Conservation (phyloP, 2,113 vertebrate species). For the Bos taurus region ARS-UCD2.0 NC_037343.1:74504001-74504500, state of each 20-base stretch:
- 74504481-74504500: not conserved
- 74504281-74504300: conserved; percentile 67
- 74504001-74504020: conserved; percentile 52
- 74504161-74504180: conserved; percentile 61
- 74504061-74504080: not conserved
- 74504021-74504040: conserved; percentile 28
- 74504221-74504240: conserved; percentile 24
- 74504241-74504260: conserved; percentile 42
- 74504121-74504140: conserved; percentile 65
- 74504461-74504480: conserved; percentile 22
- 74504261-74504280: conserved; percentile 53
- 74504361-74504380: conserved; percentile 11
- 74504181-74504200: conserved; percentile 48
- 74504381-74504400: not conserved
- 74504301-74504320: conserved; percentile 46
- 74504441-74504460: conserved; percentile 12
- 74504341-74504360: conserved; percentile 42
- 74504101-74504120: conserved; percentile 47
- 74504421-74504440: not conserved
- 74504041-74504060: conserved; percentile 52
- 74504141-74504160: conserved; percentile 64
- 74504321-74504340: not conserved
- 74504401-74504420: not conserved
- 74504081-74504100: conserved; percentile 56
- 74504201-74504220: conserved; percentile 24